phyloP scores from a whole-genome alignment of 2,113 vertebrate species.

The Psilopsiagon aurifrons region DNA sequence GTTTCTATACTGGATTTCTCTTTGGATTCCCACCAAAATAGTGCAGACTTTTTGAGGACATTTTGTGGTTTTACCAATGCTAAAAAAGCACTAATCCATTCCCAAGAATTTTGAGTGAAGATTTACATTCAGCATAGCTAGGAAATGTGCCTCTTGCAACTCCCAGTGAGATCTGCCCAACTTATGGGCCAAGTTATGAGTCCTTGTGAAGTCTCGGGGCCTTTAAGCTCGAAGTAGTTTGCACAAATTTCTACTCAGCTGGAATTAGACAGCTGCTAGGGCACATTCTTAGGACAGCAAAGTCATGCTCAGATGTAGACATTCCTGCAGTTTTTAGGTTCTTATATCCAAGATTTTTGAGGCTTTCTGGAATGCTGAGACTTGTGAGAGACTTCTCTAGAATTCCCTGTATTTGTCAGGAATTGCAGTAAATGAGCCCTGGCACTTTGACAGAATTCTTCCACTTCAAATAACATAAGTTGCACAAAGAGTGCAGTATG shows the following conservation, averaged over 20 bases:
- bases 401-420: neutral
- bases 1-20: neutral
- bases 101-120: neutral
- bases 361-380: neutral
- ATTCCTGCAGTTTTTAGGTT: neutral
- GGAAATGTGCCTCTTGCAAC: neutral
- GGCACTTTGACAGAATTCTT: neutral
- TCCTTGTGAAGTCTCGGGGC: neutral
- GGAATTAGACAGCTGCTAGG: neutral
- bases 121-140: neutral
- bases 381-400: neutral
- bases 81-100: neutral
- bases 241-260: neutral
- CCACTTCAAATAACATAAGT: neutral
- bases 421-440: neutral
- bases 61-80: fast-evolving
- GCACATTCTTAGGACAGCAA: neutral
- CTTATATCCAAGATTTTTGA: neutral
- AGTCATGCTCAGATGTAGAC: neutral
- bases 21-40: neutral
- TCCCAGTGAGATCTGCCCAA: neutral
- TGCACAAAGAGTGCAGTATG: neutral
- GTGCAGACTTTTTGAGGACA: neutral
- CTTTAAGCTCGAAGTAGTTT: neutral
- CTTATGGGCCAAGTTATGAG: neutral